These are phyloP conservation scores for Harlomillsia oculata DNA, from an alignment of 1,140 invertebrate species.

Conservation along the genomic window DNA sequence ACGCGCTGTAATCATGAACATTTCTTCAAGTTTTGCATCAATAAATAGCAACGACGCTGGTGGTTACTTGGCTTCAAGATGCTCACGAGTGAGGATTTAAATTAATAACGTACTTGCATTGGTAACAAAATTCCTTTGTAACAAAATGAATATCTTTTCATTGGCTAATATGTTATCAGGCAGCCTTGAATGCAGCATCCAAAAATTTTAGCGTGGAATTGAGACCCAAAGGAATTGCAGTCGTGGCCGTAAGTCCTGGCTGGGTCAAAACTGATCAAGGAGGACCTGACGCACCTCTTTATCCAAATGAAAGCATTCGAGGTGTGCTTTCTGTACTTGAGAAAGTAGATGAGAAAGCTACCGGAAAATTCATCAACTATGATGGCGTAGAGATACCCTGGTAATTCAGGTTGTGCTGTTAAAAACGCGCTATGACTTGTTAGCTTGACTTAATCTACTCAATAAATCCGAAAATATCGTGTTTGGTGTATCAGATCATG, in stretches of 20 bases:
- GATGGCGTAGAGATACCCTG: constrained; percentile 63
- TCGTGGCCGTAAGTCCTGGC: constrained; percentile 68
- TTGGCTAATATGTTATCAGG: too few species aligned
- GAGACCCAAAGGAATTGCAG: constrained; percentile 61
- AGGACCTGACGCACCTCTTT: constrained; percentile 63
- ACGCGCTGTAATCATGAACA: constrained; percentile 15
- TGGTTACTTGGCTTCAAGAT: constrained; percentile 18
- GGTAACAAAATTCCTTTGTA: too few species aligned
- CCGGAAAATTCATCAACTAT: constrained; percentile 64
- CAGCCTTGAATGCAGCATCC: background rate
- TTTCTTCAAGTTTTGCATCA: constrained; percentile 19
- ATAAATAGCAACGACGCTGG: constrained; percentile 12
- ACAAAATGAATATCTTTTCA: too few species aligned
- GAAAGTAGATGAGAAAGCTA: constrained; percentile 52
- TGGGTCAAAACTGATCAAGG: constrained; percentile 88
- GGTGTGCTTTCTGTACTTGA: constrained; percentile 56
- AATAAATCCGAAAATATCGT: too few species aligned
- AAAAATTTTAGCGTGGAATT: constrained; percentile 71
- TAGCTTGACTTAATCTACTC: too few species aligned
- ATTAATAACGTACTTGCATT: too few species aligned
- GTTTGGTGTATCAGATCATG: too few species aligned
- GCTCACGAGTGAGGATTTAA: background rate
- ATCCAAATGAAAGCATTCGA: constrained; percentile 53
- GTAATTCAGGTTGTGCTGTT: too few species aligned
- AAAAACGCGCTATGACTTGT: too few species aligned